These are phyloP conservation scores for Carassius auratus DNA, from an alignment of 2,113 vertebrate species.

Conservation along the genomic window DNA sequence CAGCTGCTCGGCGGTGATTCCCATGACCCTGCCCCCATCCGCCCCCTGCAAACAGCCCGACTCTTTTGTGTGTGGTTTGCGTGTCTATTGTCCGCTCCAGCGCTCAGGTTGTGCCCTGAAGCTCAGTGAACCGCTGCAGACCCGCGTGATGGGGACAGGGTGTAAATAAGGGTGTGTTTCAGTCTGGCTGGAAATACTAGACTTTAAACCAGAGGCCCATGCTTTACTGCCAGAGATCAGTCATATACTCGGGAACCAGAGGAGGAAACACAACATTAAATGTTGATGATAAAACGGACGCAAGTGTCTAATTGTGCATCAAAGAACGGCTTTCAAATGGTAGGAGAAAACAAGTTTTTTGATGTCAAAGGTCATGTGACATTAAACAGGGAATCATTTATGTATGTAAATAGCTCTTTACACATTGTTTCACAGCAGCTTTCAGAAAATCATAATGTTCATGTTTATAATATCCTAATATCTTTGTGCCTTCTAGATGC, in stretches of 20 bases:
- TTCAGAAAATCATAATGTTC: background rate
- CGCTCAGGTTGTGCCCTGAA: constrained; percentile 74
- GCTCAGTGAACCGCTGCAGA: constrained; percentile 57
- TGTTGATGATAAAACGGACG: too few species aligned
- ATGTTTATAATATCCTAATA: background rate
- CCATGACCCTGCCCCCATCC: constrained; percentile 73
- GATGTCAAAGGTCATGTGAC: background rate
- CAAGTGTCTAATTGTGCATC: too few species aligned
- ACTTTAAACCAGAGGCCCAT: background rate
- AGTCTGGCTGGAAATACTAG: background rate
- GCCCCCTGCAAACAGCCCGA: constrained; percentile 59
- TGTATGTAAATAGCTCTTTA: too few species aligned
- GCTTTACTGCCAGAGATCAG: background rate
- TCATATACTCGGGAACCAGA: background rate
- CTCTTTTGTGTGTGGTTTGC: constrained; percentile 77
- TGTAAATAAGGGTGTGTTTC: constrained; percentile 37
- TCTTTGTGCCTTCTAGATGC: background rate
- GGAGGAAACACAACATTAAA: too few species aligned
- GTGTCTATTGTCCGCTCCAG: constrained; percentile 73
- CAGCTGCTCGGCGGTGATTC: constrained; percentile 77
- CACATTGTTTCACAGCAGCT: background rate
- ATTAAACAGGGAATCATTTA: too few species aligned
- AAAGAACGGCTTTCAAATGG: too few species aligned
- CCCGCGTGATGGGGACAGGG: background rate
- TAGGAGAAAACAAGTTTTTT: background rate